Percentiles rank a stretch among this genome's conserved stretches.
Evolutionary conservation across 2,888 invertebrate genomes (phyloP).

Genomic region (Gryllus longicercus): DNA sequence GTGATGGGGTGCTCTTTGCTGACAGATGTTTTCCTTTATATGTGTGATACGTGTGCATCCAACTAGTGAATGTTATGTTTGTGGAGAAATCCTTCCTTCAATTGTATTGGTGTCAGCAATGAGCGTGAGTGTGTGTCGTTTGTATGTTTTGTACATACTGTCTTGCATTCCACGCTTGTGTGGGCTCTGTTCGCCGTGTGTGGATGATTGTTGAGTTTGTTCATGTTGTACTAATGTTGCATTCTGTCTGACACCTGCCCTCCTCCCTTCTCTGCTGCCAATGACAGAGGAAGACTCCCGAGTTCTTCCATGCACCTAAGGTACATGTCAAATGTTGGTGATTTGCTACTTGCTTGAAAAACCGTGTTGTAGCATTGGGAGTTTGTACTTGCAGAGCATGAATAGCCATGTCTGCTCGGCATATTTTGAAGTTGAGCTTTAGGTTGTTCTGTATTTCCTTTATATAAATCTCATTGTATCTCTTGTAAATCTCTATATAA

Average conservation of each 20-base stretch:
- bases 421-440: too few species aligned
- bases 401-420: not conserved
- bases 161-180: constrained; percentile 11
- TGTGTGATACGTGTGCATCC: not conserved
- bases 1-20: not conserved
- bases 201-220: constrained; percentile 19
- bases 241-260: constrained; percentile 27
- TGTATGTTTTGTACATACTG: not conserved
- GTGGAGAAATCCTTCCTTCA: not conserved
- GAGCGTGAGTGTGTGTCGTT: not conserved
- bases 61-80: not conserved
- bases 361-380: not conserved
- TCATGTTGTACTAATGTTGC: constrained; percentile 34
- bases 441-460: too few species aligned
- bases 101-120: not conserved
- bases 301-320: constrained; percentile 36
- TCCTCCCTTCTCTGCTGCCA: constrained; percentile 28
- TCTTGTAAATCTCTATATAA: too few species aligned
- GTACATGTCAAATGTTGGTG: constrained; percentile 28
- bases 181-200: constrained; percentile 8
- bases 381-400: not conserved
- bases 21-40: not conserved
- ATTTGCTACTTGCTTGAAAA: not conserved
- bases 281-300: constrained; percentile 34
- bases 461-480: too few species aligned